These are phyloP conservation scores for Anoplophora glabripennis DNA, from an alignment of 1,140 invertebrate species.

Conservation along the genomic window DNA sequence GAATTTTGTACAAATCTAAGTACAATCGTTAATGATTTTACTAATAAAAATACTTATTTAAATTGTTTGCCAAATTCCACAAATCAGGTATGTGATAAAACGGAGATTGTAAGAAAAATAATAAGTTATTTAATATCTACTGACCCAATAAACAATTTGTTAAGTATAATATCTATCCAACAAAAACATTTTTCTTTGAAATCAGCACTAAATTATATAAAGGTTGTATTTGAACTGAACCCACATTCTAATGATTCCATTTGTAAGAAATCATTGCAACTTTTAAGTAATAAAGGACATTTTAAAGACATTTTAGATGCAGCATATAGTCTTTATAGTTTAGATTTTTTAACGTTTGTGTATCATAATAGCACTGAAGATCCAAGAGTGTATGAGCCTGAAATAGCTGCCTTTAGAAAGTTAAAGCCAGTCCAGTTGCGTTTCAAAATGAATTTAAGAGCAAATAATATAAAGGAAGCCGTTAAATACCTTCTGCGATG, in stretches of 20 bases:
- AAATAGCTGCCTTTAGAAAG: constrained; percentile 20
- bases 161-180: constrained; percentile 29
- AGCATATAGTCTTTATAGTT: constrained; percentile 24
- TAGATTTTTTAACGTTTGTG: constrained; percentile 29
- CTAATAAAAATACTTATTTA: constrained; percentile 15
- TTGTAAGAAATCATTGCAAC: constrained; percentile 19
- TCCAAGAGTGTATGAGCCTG: constrained; percentile 29
- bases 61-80: neutral
- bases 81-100: neutral
- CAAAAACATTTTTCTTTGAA: constrained; percentile 29
- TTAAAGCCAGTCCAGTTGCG: constrained; percentile 20
- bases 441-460: constrained; percentile 24
- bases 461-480: constrained; percentile 20
- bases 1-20: constrained; percentile 13
- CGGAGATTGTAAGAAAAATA: constrained; percentile 18
- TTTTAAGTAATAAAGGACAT: constrained; percentile 19
- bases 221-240: constrained; percentile 14
- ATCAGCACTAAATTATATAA: constrained; percentile 25
- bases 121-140: constrained; percentile 23
- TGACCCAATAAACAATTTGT: constrained; percentile 24
- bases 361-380: constrained; percentile 26
- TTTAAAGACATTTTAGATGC: constrained; percentile 22
- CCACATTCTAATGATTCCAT: neutral
- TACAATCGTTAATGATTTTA: constrained; percentile 24
- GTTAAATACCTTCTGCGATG: constrained; percentile 27